Base-by-base conservation (phyloP, 2,113 vertebrate species). In the Eurypyga helias region DNA sequence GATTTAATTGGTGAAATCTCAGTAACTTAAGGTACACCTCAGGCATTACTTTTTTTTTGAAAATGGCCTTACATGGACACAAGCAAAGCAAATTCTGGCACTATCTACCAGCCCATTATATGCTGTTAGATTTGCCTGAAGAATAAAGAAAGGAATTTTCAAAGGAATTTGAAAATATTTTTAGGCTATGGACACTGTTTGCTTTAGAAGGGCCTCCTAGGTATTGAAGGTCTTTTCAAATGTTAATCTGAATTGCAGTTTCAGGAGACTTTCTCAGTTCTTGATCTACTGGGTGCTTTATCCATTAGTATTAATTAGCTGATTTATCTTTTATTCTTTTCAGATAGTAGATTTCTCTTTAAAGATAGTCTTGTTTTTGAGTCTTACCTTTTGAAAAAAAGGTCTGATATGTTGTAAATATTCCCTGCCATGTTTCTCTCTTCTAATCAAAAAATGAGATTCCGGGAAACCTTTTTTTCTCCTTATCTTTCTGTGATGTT, bases 1-100 rank as follows among this genome's bases (percentile, higher is more conserved):
- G 95, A 97, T 98, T 98, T 98, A 98, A 97, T 94, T 97, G 94
- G 75, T 80, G 66, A 89, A 95, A 90, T 83, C 69, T 96, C 77
- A 83, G 93, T 89, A 97, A 92, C 64, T 97, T 95, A 95, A 96
- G 67, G 60, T 90, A 95, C 96, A 97, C 91, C 87, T 85, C 52
- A 85, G 81, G 94, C 92, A 83, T 14, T 73, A 17, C 33, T 94
- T 97, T 88, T 18, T 61, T 95, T 77, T 71, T 72, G 43, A 96
- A 96, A 97, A 96, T 95, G 84, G 45, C 66, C 48, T 91, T 55
- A 88, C 66, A 95, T 34, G 58, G 86, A 89, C 61, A 81, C 41
- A 55, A 84, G 73, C n/a, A 89, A 87, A 95, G 78, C 29, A 82
- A 65, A 88, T 67, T 54, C 87, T 95, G 82, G 86, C 79, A 90